These are phyloP conservation scores for Pseudonaja textilis DNA, from an alignment of 2,113 vertebrate species.

Conservation along the genomic window DNA sequence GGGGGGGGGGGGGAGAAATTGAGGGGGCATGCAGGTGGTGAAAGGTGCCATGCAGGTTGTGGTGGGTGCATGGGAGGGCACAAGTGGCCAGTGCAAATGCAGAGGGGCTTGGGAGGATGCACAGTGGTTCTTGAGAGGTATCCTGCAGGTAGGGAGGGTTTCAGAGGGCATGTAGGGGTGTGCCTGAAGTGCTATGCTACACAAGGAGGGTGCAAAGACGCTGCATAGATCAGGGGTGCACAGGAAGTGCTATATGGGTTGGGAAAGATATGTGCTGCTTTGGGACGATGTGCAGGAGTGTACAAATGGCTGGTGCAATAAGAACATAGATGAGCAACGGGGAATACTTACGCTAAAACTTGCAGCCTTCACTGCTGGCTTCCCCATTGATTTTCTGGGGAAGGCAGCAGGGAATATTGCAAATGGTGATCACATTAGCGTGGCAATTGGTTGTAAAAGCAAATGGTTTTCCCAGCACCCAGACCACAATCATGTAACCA, in stretches of 20 bases:
- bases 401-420: background rate
- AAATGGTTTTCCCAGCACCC: background rate
- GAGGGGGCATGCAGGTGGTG: background rate
- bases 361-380: background rate
- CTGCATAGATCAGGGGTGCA: background rate
- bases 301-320: background rate
- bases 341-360: background rate
- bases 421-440: too few relatives aligned
- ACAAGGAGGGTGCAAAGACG: background rate
- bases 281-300: background rate
- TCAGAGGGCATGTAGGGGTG: background rate
- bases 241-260: background rate
- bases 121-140: background rate
- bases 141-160: background rate
- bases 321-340: background rate
- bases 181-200: background rate
- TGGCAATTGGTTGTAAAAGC: background rate
- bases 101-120: background rate
- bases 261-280: background rate
- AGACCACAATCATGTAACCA: background rate
- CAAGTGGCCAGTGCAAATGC: background rate
- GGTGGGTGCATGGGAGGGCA: background rate
- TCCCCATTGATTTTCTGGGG: background rate
- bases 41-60: background rate
- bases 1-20: background rate